Conservation (phyloP, 2,113 vertebrate genomes). For the Ammospiza nelsoni region DNA sequence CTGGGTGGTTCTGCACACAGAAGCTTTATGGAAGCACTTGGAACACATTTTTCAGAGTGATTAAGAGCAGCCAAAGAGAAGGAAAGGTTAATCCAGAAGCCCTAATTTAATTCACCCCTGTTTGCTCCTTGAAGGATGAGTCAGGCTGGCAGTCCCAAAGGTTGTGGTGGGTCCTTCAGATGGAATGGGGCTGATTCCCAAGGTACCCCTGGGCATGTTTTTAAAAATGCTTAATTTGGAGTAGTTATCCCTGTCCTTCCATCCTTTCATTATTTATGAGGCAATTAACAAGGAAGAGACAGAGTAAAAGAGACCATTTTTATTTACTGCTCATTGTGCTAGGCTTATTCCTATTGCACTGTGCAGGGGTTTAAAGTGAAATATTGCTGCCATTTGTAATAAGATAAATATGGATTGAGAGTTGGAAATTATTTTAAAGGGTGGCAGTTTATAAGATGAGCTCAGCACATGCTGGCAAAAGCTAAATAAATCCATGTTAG, state of each 20-base stretch:
- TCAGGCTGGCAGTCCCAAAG: neutral
- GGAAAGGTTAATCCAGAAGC: neutral
- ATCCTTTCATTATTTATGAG: neutral
- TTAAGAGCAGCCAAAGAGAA: neutral
- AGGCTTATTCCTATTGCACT: neutral
- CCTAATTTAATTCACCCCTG: neutral
- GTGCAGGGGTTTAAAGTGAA: neutral
- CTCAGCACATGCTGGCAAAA: neutral
- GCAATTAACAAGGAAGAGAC: neutral
- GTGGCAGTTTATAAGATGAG: slow-evolving; percentile 9
- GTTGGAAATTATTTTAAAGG: slow-evolving; percentile 1
- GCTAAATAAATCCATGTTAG: slow-evolving; percentile 22
- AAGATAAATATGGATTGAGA: neutral
- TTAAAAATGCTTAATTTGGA: neutral
- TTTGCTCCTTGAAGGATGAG: neutral
- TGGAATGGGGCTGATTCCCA: neutral
- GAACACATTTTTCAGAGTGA: neutral
- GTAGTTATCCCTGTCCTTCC: neutral
- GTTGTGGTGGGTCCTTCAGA: neutral
- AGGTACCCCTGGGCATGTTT: neutral
- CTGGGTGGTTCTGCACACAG: neutral
- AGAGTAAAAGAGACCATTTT: neutral
- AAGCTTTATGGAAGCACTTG: neutral
- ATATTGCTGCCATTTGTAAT: neutral
- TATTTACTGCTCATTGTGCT: neutral